Evolutionary conservation across 1,140 invertebrate species (phyloP).

Genomic region (Magallana angulata): DNA sequence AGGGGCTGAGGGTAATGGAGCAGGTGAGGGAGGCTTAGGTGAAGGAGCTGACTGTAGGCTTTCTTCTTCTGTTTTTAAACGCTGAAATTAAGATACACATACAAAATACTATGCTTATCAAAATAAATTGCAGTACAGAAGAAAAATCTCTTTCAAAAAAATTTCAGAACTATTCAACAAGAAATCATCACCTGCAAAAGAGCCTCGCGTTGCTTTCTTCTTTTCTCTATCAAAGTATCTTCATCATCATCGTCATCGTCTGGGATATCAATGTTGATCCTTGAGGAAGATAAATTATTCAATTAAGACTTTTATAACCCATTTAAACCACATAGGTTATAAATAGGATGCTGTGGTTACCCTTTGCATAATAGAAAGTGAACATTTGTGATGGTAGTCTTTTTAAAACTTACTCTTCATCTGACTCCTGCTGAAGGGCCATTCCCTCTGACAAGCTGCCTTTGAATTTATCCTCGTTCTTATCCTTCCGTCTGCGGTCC

Average conservation of each 20-base stretch:
- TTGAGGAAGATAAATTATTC: conserved; percentile 50
- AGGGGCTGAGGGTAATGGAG: conserved; percentile 35
- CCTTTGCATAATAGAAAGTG: background rate
- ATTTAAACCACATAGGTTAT: no score
- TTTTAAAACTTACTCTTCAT: conserved; percentile 70
- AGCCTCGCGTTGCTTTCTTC: conserved; percentile 93
- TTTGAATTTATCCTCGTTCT: conserved; percentile 85
- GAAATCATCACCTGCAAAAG: conserved; percentile 81
- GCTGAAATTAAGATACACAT: background rate
- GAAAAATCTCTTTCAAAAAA: background rate
- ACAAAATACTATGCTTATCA: background rate
- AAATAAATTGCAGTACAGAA: background rate
- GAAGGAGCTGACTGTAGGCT: background rate
- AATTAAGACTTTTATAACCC: no score
- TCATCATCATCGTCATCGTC: conserved; percentile 95
- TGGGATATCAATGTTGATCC: conserved; percentile 72
- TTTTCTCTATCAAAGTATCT: conserved; percentile 93
- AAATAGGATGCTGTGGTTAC: background rate
- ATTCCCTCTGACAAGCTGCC: conserved; percentile 92
- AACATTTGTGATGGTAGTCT: background rate
- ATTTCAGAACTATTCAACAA: background rate
- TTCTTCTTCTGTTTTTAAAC: conserved; percentile 37
- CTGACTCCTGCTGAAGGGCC: conserved; percentile 80
- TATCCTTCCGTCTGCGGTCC: conserved; percentile 55
- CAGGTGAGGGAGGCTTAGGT: conserved; percentile 18